Percentiles rank a stretch among this genome's conserved stretches.
Evolutionary conservation across 2,888 invertebrate species (phyloP).

Genomic region (Drosophila neutralis): DNA sequence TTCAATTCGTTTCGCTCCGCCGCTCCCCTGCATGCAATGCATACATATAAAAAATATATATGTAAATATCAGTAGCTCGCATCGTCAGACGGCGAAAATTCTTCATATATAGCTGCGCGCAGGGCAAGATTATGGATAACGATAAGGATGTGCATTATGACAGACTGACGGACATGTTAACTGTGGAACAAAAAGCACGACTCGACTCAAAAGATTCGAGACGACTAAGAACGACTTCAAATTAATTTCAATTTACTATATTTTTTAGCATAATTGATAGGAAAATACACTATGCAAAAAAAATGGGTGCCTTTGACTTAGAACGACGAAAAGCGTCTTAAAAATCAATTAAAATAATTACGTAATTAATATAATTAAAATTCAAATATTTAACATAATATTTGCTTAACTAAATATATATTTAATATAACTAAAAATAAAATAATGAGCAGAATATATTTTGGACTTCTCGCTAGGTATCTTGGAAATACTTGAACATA

Average conservation of each 20-base stretch:
- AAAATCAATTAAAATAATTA: background rate
- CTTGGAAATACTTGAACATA: background rate
- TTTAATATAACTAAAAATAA: background rate
- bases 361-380: no score
- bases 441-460: background rate
- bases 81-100: constrained; percentile 50
- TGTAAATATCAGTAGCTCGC: constrained; percentile 36
- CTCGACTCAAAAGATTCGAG: background rate
- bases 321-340: background rate
- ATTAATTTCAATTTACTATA: background rate
- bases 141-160: constrained; percentile 25
- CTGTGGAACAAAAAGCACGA: background rate
- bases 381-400: no score
- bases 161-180: constrained; percentile 2
- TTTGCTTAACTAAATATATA: background rate
- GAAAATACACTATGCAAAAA: background rate
- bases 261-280: background rate
- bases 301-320: background rate
- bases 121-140: constrained; percentile 15
- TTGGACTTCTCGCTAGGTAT: background rate
- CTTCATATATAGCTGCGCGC: constrained; percentile 45
- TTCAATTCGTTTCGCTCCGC: constrained; percentile 29
- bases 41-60: constrained; percentile 5
- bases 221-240: background rate
- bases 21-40: constrained; percentile 13